Base-by-base conservation (phyloP, 2,113 vertebrate genomes). In the Scatophagus argus region DNA sequence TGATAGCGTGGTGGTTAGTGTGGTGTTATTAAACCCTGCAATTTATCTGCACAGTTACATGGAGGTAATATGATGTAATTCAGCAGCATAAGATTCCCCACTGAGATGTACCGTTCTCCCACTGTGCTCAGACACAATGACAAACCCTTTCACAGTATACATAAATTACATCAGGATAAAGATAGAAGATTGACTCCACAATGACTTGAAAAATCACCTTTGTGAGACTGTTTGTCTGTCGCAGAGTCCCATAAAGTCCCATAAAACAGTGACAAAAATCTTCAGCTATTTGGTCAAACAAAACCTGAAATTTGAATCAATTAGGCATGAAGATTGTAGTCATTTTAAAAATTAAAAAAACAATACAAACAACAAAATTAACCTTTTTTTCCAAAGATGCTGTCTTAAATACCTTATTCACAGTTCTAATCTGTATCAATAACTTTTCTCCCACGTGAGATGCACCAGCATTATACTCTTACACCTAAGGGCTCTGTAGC, bases 361-460 rank as follows among this genome's bases (percentile, higher is more conserved):
- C n/a, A n/a, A n/a, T n/a, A n/a, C n/a, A n/a, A n/a, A n/a, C n/a
- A n/a, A n/a, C n/a, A n/a, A n/a, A 75, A 36, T 46, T 13, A 46
- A 34, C 10, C 6, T 14, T 52, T 10, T 46, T 58, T 60, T 69
- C 10, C 17, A 49, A 12, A 71, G 0, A 0, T 60, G 17, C 59
- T 23, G 2, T 64, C 60, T 32, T 39, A 21, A 17, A 51, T 44
- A 61, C 80, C 29, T 60, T 72, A 84, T 83, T 85, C 81, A 82
- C 68, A 73, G 58, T 60, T 78, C 29, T 80, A 85, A 88, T 76
- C 69, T 87, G 75, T 87, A 82, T 83, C 82, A 85, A 88, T 83
- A 81, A 68, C 77, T 82, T 82, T 80, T 87, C 67, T 85, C 84
- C 87, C 84, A 77, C 82, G 74, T 74, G 87, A 87, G 77, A 81